These are phyloP conservation scores for Drosophila kohkoa DNA, from an alignment of 1,140 invertebrate genomes.

Conservation along the genomic window DNA sequence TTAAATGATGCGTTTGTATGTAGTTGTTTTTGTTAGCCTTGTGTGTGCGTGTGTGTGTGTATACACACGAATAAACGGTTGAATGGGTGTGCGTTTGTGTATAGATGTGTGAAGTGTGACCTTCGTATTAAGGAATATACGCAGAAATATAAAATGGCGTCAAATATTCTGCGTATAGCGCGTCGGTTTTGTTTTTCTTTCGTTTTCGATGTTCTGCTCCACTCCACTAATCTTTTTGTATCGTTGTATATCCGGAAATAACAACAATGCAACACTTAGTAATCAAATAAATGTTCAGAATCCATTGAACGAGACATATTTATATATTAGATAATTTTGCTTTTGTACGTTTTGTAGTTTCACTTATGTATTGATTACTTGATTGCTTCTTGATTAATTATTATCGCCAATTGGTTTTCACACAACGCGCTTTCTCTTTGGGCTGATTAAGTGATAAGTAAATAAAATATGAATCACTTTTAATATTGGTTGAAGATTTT, in stretches of 20 bases:
- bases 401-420: background rate
- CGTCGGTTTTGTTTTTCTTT: conserved; percentile 24
- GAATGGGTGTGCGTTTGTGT: background rate
- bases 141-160: conserved; percentile 52
- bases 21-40: conserved; percentile 1
- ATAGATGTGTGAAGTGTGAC: conserved; percentile 33
- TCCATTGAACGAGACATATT: conserved; percentile 53
- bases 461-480: conserved; percentile 12
- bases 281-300: conserved; percentile 49
- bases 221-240: conserved; percentile 23
- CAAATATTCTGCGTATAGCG: conserved; percentile 33
- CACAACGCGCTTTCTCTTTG: background rate
- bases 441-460: background rate
- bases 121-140: conserved; percentile 53
- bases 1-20: background rate
- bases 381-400: background rate
- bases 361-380: conserved; percentile 5
- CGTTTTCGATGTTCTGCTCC: too few species aligned
- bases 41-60: background rate
- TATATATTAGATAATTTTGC: conserved; percentile 40
- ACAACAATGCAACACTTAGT: conserved; percentile 23
- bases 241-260: conserved; percentile 23
- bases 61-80: conserved; percentile 14
- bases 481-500: conserved; percentile 4
- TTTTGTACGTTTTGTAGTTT: conserved; percentile 7